Base-by-base conservation (phyloP, 2,113 vertebrate species). In the Synchiropus splendidus region DNA sequence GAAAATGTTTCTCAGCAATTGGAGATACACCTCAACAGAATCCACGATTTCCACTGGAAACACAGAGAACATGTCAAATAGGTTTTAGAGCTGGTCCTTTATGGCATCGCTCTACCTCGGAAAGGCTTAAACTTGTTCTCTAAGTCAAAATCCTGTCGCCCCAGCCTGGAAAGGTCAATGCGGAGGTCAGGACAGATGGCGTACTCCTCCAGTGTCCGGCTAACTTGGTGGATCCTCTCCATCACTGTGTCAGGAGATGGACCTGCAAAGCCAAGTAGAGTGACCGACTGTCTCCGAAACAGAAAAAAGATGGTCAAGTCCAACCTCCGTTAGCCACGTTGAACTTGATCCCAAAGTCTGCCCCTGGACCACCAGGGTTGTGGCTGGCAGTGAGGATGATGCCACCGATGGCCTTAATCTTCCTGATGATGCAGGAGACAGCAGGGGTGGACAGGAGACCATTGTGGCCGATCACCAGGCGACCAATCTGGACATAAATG, bases 81-180 rank as follows among this genome's bases (percentile, higher is more conserved):
- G 6, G 34, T 36, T 12, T n/a, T 5, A 2, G 10, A n/a, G 13
- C 9, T 12, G 34, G 5, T 12, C 12, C 9, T 14, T 36, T 8
- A 6, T 8, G n/a, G n/a, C n/a, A n/a, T n/a, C n/a, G n/a, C 4
- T 47, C 15, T 87, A 98, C 95, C 95, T 89, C 95, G 84, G 79
- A 99, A 99, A 47, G 95, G 95, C 68, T 99, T 99, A 76, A 99
- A 99, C 72, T 99, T 99, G 83, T 99, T 99, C 82, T 99, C 95
- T 67, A 99, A 71, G 75, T 98, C 94, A 82, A 98, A 99, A 49
- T 99, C 94, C 57, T 99, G 95, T 56, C 93, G 91, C 75, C 95
- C 95, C 42, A 95, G 75, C 31, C 92, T 85, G 59, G 92, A 92
- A 3, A 99, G 88, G 79, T 99, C 93, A 15, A 99, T 91, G 71